phyloP scores from a whole-genome alignment of 2,888 invertebrate species.

The Thereva nobilitata region DNA sequence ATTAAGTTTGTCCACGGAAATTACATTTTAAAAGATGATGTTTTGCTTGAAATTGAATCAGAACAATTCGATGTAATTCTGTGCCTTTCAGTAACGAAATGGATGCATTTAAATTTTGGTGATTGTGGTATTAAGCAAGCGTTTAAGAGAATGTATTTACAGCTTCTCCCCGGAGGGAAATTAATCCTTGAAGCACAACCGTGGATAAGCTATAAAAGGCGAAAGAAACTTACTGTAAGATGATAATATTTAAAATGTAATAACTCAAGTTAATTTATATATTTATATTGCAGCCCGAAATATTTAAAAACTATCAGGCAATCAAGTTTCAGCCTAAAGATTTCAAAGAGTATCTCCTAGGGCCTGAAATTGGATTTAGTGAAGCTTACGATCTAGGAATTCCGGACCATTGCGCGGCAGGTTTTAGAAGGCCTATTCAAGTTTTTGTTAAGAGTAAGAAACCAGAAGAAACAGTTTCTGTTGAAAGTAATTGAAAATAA shows the following conservation, averaged over 20 bases:
- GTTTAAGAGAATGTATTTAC: conserved; percentile 77
- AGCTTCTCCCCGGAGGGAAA: conserved; percentile 75
- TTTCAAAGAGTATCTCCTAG: conserved; percentile 70
- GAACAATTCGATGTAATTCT: conserved; percentile 82
- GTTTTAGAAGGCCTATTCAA: conserved; percentile 66
- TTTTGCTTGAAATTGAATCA: conserved; percentile 70
- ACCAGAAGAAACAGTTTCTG: background rate
- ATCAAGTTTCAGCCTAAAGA: conserved; percentile 69
- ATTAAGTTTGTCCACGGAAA: conserved; percentile 78
- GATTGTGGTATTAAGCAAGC: conserved; percentile 80
- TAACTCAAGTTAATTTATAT: background rate
- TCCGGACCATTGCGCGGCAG: conserved; percentile 68
- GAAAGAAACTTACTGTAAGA: conserved; percentile 67
- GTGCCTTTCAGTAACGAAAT: conserved; percentile 85
- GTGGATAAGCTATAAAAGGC: conserved; percentile 76
- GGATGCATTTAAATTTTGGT: conserved; percentile 89
- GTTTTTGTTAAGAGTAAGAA: conserved; percentile 47
- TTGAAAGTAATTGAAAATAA: background rate
- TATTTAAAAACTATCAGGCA: conserved; percentile 60
- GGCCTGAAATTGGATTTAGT: conserved; percentile 68
- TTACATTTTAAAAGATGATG: conserved; percentile 78
- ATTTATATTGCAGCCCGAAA: conserved; percentile 45
- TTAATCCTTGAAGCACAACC: conserved; percentile 83
- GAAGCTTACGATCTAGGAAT: conserved; percentile 65
- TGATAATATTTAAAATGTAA: conserved; percentile 45